A percentile compares a stretch with the other conserved stretches of the same genome.
phyloP scores from a whole-genome alignment of 2,888 invertebrate species.

The Cancer borealis region DNA sequence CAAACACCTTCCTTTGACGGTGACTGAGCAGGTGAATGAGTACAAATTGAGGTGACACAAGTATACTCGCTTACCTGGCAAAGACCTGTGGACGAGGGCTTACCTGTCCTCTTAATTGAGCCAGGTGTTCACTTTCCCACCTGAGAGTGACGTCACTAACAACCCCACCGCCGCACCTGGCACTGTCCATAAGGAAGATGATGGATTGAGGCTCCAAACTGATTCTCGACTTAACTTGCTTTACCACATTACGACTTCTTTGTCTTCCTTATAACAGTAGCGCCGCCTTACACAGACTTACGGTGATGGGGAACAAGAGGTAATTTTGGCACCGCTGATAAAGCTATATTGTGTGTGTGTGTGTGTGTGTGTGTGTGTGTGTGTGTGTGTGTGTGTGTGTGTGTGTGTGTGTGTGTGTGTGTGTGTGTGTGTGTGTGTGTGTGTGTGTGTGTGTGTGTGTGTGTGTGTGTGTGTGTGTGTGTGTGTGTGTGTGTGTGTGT shows the following conservation, averaged over 20 bases:
- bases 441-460: too few species aligned
- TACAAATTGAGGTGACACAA: constrained; percentile 10
- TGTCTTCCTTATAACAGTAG: too few species aligned
- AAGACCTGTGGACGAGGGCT: neutral
- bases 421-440: too few species aligned
- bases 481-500: too few species aligned
- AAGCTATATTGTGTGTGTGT: neutral
- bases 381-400: too few species aligned
- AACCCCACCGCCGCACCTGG: constrained; percentile 15
- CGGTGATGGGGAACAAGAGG: neutral
- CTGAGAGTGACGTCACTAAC: neutral
- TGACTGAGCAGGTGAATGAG: neutral
- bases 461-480: too few species aligned
- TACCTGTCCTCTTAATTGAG: constrained; percentile 28
- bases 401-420: too few species aligned
- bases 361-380: too few species aligned
- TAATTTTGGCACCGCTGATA: constrained; percentile 7
- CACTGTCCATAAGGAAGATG: neutral
- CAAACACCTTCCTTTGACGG: neutral
- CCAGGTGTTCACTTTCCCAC: neutral
- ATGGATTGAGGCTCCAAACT: neutral
- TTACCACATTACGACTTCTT: neutral
- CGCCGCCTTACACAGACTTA: too few species aligned
- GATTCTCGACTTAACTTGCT: neutral
- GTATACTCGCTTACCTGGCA: neutral